Evolutionary conservation across 2,797 vertebrate species (phyloP).

Genomic region (Rhabdophis nuchalis): DNA sequence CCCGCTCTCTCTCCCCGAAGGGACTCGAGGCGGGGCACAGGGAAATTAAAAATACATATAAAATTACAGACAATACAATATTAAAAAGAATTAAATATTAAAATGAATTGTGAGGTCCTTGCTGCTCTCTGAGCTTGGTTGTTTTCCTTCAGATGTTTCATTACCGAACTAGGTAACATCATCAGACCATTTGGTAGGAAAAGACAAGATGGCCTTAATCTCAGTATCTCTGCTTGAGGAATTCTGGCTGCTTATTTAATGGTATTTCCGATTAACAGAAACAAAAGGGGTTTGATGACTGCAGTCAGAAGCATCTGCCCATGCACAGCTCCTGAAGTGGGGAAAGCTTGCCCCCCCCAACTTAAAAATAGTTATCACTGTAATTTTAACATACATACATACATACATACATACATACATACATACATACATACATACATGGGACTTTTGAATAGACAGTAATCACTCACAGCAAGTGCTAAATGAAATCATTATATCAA

Average conservation of each 20-base stretch:
- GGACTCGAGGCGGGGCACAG: too few relatives aligned
- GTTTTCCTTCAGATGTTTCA: background rate
- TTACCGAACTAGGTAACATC: background rate
- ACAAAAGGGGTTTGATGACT: background rate
- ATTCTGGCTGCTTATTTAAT: background rate
- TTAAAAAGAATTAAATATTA: too few relatives aligned
- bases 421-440: background rate
- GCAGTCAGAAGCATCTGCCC: background rate
- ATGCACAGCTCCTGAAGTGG: background rate
- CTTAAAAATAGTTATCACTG: background rate
- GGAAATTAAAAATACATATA: too few relatives aligned
- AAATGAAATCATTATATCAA: background rate
- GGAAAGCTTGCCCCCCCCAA: background rate
- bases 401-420: background rate
- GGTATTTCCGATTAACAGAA: background rate
- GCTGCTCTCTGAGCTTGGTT: background rate
- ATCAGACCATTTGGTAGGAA: background rate
- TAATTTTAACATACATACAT: background rate
- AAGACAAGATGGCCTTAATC: background rate
- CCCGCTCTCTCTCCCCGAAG: too few relatives aligned
- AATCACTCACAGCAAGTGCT: background rate
- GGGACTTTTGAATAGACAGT: background rate
- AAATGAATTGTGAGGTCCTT: background rate
- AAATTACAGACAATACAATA: too few relatives aligned
- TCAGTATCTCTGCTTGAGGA: background rate